Conservation (phyloP, 2,113 vertebrate species). For the Elephas maximus region DNA sequence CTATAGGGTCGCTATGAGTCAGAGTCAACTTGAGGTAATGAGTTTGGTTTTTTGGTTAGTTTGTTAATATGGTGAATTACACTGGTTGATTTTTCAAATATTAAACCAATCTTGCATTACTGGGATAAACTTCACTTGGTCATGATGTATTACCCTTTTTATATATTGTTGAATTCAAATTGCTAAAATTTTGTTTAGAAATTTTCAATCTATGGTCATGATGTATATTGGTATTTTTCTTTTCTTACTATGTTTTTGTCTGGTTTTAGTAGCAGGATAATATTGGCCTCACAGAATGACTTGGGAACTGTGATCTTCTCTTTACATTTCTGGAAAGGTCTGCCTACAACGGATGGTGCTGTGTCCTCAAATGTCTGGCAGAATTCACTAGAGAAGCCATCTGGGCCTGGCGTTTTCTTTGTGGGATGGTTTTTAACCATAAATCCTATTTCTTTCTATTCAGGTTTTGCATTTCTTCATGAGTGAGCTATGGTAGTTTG, state of each 20-base stretch:
- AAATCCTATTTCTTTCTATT: too few relatives aligned
- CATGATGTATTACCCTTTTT: too few relatives aligned
- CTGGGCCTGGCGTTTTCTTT: too few relatives aligned
- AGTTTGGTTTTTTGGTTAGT: too few relatives aligned
- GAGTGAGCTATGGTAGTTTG: neutral
- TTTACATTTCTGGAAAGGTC: neutral
- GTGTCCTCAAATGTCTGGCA: too few relatives aligned
- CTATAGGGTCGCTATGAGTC: too few relatives aligned
- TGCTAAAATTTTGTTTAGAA: too few relatives aligned
- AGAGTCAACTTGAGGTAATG: too few relatives aligned
- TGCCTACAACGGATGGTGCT: too few relatives aligned
- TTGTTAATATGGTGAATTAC: neutral
- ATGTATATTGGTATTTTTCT: neutral
- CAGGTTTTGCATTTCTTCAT: neutral
- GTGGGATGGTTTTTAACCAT: neutral
- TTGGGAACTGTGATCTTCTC: neutral
- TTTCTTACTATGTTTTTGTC: neutral
- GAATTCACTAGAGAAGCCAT: too few relatives aligned
- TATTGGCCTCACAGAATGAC: neutral
- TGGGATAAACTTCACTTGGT: neutral
- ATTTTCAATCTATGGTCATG: too few relatives aligned
- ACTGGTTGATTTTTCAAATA: neutral
- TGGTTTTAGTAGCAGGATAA: neutral
- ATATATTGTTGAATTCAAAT: too few relatives aligned
- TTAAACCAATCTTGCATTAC: neutral